phyloP scores from a whole-genome alignment of 2,888 invertebrate species.

The Helicoverpa assulta region DNA sequence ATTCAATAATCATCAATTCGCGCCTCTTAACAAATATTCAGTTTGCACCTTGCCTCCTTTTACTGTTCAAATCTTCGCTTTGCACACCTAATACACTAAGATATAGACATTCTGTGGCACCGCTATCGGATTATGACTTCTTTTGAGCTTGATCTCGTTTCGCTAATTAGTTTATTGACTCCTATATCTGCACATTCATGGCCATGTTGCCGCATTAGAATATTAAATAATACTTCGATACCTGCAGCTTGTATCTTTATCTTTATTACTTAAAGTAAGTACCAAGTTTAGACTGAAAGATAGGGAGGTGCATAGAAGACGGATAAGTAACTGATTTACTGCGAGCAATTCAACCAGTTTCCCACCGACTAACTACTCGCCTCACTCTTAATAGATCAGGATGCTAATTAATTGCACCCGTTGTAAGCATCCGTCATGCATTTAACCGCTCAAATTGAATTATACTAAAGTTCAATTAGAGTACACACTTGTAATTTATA shows the following conservation, averaged over 20 bases:
- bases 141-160: conserved; percentile 10
- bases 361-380: conserved; percentile 38
- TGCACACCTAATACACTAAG: background rate
- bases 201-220: conserved; percentile 22
- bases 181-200: conserved; percentile 15
- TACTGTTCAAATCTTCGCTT: background rate
- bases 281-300: conserved; percentile 37
- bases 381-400: conserved; percentile 42
- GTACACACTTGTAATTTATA: background rate
- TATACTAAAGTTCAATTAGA: background rate
- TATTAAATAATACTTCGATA: conserved; percentile 38
- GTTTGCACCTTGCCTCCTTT: background rate
- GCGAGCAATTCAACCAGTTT: conserved; percentile 37
- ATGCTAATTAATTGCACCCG: conserved; percentile 35
- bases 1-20: conserved; percentile 14
- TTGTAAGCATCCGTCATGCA: conserved; percentile 6
- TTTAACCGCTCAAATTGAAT: conserved; percentile 6
- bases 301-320: conserved; percentile 41
- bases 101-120: conserved; percentile 7
- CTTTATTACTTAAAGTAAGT: conserved; percentile 19
- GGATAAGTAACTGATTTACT: conserved; percentile 49
- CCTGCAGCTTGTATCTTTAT: conserved; percentile 36
- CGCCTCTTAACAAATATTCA: conserved; percentile 4
- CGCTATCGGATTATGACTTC: conserved; percentile 21
- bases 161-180: conserved; percentile 52